phyloP scores from a whole-genome alignment of 2,888 invertebrate genomes.

The Aquatica leii region DNA sequence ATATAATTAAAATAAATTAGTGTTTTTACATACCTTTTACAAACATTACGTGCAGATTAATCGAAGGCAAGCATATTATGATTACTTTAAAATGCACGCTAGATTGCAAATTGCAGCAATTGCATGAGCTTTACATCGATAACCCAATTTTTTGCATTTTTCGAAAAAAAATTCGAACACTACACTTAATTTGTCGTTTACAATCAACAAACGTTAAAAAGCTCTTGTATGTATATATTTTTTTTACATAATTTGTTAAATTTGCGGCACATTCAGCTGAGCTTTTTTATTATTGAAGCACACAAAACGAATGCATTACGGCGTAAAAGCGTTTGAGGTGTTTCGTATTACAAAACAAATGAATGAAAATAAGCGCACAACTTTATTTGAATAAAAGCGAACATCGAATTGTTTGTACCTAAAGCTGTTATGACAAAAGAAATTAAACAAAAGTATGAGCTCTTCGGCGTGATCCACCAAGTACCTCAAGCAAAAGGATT shows the following conservation, averaged over 20 bases:
- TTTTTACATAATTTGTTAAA: no score
- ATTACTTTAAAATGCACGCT: neutral
- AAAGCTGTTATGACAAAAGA: neutral
- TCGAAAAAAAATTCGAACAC: neutral
- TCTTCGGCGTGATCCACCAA: neutral
- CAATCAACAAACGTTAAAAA: no score
- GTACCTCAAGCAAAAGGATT: conserved; percentile 20
- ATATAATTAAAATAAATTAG: no score
- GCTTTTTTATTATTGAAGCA: conserved; percentile 24
- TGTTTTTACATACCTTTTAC: no score
- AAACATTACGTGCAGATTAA: no score
- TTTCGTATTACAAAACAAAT: neutral
- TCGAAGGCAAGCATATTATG: neutral
- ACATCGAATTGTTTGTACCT: conserved; percentile 2
- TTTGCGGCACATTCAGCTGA: conserved; percentile 28
- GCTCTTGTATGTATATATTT: no score
- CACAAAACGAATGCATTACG: conserved; percentile 27
- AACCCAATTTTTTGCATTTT: neutral
- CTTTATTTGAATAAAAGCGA: conserved; percentile 18
- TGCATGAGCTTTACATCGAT: neutral
- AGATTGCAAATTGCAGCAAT: neutral
- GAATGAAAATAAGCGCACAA: conserved; percentile 21
- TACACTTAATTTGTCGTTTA: no score
- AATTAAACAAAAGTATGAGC: neutral
- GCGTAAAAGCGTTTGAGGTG: conserved; percentile 24